phyloP scores from a whole-genome alignment of 2,797 vertebrate species.

The Eulemur rubriventer region DNA sequence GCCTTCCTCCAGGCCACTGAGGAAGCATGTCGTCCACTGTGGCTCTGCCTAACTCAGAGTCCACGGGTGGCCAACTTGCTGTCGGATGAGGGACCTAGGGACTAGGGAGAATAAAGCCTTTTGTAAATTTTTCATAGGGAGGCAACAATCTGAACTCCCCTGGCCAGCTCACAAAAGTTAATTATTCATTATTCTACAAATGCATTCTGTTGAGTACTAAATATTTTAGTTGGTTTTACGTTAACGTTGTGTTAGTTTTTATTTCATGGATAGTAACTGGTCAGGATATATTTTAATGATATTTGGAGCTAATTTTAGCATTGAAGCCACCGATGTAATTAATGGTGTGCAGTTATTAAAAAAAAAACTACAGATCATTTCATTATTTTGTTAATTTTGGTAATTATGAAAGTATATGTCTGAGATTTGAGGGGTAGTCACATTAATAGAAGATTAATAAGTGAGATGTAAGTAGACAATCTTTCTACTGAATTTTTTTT shows the following conservation, averaged over 20 bases:
- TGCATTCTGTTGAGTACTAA: slow-evolving; percentile 77
- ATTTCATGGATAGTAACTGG: slow-evolving; percentile 53
- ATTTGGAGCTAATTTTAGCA: slow-evolving; percentile 73
- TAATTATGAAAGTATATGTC: slow-evolving; percentile 76
- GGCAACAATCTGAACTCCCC: slow-evolving; percentile 65
- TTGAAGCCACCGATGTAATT: slow-evolving; percentile 70
- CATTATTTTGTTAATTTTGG: slow-evolving; percentile 69
- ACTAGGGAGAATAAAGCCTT: slow-evolving; percentile 47
- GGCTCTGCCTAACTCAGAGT: background rate
- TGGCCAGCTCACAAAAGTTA: slow-evolving; percentile 79
- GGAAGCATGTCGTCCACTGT: background rate
- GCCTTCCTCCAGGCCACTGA: background rate
- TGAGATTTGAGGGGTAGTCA: slow-evolving; percentile 61
- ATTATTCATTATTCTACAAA: slow-evolving; percentile 78
- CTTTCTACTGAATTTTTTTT: slow-evolving; percentile 57
- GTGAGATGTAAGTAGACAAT: slow-evolving; percentile 74
- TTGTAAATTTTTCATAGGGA: slow-evolving; percentile 72
- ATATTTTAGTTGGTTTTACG: slow-evolving; percentile 65
- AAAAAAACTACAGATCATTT: slow-evolving; percentile 59
- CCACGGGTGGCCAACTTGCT: background rate
- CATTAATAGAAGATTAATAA: slow-evolving; percentile 68
- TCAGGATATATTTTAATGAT: slow-evolving; percentile 67
- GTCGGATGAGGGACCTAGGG: background rate
- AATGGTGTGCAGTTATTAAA: slow-evolving; percentile 64
- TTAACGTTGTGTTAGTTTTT: slow-evolving; percentile 65